Evolutionary conservation across 2,113 vertebrate genomes (phyloP).

Genomic region (Ceyx cyanopectus): DNA sequence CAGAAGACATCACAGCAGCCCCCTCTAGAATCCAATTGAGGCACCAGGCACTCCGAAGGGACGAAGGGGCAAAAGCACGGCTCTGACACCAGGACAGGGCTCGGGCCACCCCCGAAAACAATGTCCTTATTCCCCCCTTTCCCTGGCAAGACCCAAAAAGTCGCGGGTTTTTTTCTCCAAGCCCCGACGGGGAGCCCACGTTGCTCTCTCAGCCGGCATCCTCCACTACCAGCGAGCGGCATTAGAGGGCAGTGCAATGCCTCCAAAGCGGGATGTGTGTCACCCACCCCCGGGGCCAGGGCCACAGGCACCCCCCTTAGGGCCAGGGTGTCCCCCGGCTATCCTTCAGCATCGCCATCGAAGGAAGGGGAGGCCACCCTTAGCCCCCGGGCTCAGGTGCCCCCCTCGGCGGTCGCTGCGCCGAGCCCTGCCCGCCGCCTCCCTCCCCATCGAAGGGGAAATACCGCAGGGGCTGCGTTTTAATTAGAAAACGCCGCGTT

Average conservation of each 20-base stretch:
- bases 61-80: not conserved
- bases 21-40: rapidly evolving
- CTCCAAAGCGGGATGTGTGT: not conserved
- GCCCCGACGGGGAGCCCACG: not conserved
- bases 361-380: not conserved
- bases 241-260: conserved; percentile 47
- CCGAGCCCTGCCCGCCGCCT: not conserved
- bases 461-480: conserved; percentile 3
- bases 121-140: not conserved
- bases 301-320: not conserved
- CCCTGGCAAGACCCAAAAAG: not conserved
- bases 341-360: not conserved
- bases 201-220: not conserved
- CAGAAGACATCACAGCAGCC: not conserved
- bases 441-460: not conserved
- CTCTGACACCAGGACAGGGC: not conserved
- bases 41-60: no score
- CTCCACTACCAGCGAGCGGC: not conserved
- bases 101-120: not conserved
- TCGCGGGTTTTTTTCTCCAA: no score
- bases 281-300: not conserved
- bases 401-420: not conserved
- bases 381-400: no score
- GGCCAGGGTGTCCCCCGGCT: no score
- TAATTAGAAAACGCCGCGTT: conserved; percentile 29